Conservation (phyloP, 2,888 invertebrate genomes). For the Herminia tarsipennalis region DNA sequence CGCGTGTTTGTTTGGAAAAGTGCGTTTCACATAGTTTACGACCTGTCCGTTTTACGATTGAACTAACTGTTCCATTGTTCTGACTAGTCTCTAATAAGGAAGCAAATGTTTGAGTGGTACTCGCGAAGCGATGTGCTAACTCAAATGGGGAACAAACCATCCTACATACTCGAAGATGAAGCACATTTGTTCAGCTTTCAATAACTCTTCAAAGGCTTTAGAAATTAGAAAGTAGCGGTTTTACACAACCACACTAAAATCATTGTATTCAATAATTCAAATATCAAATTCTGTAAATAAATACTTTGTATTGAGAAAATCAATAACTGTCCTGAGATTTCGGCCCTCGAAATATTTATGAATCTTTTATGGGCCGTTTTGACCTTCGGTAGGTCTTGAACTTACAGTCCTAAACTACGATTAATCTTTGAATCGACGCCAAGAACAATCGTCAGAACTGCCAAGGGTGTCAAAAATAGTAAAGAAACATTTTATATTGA, state of each 20-base stretch:
- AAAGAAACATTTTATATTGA: constrained; percentile 34
- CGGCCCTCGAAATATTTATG: background rate
- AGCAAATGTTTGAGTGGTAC: constrained; percentile 78
- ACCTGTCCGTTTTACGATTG: constrained; percentile 63
- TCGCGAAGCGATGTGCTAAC: constrained; percentile 51
- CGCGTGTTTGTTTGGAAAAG: constrained; percentile 20
- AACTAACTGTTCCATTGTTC: constrained; percentile 73
- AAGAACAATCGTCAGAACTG: constrained; percentile 58
- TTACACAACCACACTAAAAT: background rate
- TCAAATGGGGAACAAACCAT: constrained; percentile 50
- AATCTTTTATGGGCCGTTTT: background rate
- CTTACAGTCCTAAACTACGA: constrained; percentile 43
- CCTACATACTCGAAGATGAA: constrained; percentile 29
- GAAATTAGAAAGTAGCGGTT: background rate
- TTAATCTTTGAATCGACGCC: constrained; percentile 61
- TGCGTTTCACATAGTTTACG: constrained; percentile 50
- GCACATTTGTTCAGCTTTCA: constrained; percentile 19
- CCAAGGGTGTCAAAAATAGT: constrained; percentile 56
- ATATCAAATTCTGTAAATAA: constrained; percentile 3
- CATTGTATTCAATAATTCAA: constrained; percentile 3
- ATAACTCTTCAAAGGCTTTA: constrained; percentile 8
- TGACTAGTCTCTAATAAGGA: constrained; percentile 75
- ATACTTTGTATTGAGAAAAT: background rate
- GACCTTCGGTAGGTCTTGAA: constrained; percentile 42
- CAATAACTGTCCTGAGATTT: background rate